Conservation (phyloP, 2,113 vertebrate species). For the Neogale vison region DNA sequence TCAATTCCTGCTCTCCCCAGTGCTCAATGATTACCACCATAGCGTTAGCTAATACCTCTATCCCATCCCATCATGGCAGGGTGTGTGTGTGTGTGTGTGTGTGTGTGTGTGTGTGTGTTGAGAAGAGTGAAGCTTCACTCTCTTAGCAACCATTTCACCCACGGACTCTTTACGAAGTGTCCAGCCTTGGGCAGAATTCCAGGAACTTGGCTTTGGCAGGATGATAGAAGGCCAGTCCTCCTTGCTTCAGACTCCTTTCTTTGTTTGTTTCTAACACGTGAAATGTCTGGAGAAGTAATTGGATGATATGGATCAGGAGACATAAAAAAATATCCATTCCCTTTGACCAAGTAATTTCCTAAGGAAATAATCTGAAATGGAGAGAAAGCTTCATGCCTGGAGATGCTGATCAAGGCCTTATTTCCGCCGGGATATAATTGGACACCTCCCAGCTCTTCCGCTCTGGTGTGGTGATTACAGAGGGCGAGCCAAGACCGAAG, state of each 20-base stretch:
- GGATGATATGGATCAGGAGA: conserved; percentile 58
- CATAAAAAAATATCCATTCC: conserved; percentile 33
- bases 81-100: not conserved
- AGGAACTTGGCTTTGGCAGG: not conserved
- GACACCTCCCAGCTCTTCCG: not conserved
- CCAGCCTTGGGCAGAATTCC: not conserved
- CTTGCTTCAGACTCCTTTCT: not conserved
- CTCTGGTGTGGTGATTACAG: not conserved
- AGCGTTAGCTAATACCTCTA: not conserved
- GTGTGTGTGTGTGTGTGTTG: not conserved
- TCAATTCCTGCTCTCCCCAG: not conserved
- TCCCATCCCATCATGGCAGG: not conserved
- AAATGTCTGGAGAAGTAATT: conserved; percentile 55
- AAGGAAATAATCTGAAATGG: conserved; percentile 39
- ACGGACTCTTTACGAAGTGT: not conserved
- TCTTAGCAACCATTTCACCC: not conserved
- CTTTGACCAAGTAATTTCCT: conserved; percentile 51
- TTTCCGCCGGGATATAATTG: conserved; percentile 47
- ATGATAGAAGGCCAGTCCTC: not conserved
- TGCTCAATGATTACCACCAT: not conserved
- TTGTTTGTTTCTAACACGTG: conserved; percentile 25
- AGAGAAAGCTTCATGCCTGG: not conserved
- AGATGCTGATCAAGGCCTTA: conserved; percentile 43
- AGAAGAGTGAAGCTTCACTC: not conserved
- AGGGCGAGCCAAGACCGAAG: not conserved